Evolutionary conservation across 2,113 vertebrate species (phyloP).

Genomic region (Sorex araneus): DNA sequence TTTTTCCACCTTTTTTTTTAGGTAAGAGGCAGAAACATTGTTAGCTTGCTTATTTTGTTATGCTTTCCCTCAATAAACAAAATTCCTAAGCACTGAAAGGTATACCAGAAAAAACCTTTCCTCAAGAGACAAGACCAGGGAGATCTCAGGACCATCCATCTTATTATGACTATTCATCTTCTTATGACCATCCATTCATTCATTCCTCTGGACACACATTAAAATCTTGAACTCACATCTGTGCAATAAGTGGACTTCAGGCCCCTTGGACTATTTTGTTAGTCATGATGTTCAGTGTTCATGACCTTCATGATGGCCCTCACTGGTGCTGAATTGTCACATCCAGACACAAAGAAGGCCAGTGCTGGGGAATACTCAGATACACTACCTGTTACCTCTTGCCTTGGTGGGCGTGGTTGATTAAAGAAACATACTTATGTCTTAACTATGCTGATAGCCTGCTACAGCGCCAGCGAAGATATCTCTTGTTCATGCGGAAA

Average conservation of each 20-base stretch:
- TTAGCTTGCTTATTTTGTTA: neutral
- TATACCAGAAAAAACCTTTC: neutral
- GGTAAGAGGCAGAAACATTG: neutral
- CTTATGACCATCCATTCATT: neutral
- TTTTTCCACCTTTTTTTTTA: neutral
- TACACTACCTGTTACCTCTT: neutral
- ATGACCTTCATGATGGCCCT: neutral
- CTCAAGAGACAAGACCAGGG: neutral
- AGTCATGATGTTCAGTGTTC: neutral
- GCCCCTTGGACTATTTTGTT: neutral
- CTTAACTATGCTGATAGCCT: neutral
- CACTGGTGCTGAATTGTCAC: neutral
- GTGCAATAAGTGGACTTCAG: neutral
- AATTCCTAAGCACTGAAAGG: neutral
- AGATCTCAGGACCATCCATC: neutral
- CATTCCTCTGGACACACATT: neutral
- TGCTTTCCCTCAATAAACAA: neutral
- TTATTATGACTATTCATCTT: too few relatives aligned
- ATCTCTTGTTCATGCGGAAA: neutral
- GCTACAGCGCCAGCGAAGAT: neutral
- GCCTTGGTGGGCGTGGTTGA: neutral
- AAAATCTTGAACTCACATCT: constrained; percentile 1
- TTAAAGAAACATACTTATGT: neutral
- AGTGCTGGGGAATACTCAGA: accelerated
- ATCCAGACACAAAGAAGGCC: neutral